Evolutionary conservation across 2,888 invertebrate species (phyloP).

Genomic region (Phaonia tiefii): DNA sequence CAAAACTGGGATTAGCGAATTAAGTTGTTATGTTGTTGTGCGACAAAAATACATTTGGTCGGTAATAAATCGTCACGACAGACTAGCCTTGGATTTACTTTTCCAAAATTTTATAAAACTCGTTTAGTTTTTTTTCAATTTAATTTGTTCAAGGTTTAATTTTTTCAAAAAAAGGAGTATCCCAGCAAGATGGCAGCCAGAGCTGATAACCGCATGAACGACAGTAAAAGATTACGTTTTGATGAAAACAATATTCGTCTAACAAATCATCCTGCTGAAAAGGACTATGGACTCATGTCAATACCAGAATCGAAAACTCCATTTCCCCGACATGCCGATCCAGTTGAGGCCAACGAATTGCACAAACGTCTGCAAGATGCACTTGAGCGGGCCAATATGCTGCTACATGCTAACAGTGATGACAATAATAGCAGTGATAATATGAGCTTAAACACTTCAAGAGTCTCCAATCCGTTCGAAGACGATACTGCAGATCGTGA

Average conservation of each 20-base stretch:
- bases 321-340: constrained; percentile 55
- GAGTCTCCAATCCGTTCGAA: constrained; percentile 53
- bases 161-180: not conserved
- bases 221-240: constrained; percentile 49
- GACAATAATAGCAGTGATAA: not conserved
- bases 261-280: constrained; percentile 60
- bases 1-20: too few species aligned
- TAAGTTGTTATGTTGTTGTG: too few species aligned
- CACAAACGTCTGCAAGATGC: constrained; percentile 34
- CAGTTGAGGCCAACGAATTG: constrained; percentile 52
- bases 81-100: too few species aligned
- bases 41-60: too few species aligned
- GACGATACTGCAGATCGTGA: constrained; percentile 17
- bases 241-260: constrained; percentile 66
- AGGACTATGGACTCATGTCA: constrained; percentile 66
- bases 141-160: not conserved
- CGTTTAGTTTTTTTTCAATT: too few species aligned
- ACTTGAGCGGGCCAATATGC: constrained; percentile 17
- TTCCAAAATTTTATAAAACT: too few species aligned
- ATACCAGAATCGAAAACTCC: constrained; percentile 67
- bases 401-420: not conserved
- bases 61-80: too few species aligned
- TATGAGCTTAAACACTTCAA: not conserved
- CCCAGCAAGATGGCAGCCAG: not conserved
- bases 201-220: not conserved